Evolutionary conservation across 2,797 vertebrate genomes (phyloP), one percentile per base, ranked within the genome.

Genomic region (Chelonia mydas): DNA sequence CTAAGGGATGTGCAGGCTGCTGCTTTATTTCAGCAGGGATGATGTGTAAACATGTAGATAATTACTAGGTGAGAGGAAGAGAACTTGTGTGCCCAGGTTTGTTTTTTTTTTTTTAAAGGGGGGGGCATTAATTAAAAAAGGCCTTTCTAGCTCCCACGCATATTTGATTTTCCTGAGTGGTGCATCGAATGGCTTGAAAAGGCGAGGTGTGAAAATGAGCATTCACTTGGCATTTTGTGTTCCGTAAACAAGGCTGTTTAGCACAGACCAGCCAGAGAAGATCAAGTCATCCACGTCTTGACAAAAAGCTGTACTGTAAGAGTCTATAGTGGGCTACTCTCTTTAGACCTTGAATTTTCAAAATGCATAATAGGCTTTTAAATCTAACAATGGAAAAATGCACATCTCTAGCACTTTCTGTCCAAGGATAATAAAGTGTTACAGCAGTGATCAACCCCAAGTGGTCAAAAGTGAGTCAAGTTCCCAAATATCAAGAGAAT

Each of bases 401-500:
- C 50, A 2, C 0, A 0, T 49, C 82, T 16, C 10, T 85, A 72
- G 90, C 0, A 1, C 74, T n/a, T 83, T 81, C 37, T 11, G 0
- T 15, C 0, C 23, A 47, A 49, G 45, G 45, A 77, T 49, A 49
- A 77, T 15, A 31, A 49, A 49, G 45, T 27, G 4, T 77, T 77
- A 28, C 41, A 47, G 72, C 12, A 76, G 6, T 45, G 8, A 11
- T 31, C 59, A 61, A 17, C 31, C 31, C 1, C 0, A 3, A 5
- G 21, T 1, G 45, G 5, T 3, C 16, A 50, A 51, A 84, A 13
- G 0, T 17, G 2, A 94, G 47, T 55, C 50, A 2, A 54, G 74
- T 72, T n/a, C 87, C 57, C 53, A 10, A 3, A n/a, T 3, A 47
- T 41, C 49, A 11, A 0, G 3, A 1, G 21, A 12, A 0, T 3